A percentile compares a stretch with the other conserved stretches of the same genome.
These are phyloP conservation scores for Rattus norvegicus DNA, from an alignment of 2,113 vertebrate species.

Conservation along the genomic window DNA sequence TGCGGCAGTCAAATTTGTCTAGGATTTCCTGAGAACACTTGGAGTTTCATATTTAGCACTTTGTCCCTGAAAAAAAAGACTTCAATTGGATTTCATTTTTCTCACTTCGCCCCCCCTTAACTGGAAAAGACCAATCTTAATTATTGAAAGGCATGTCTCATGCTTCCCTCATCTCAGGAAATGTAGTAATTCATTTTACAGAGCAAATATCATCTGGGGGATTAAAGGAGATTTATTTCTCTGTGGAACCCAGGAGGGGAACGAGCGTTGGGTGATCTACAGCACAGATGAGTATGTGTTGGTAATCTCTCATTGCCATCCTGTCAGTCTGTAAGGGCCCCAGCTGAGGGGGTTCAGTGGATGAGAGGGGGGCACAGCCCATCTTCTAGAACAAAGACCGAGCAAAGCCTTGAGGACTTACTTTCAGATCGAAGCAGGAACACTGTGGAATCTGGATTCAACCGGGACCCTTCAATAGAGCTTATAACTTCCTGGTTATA, in stretches of 20 bases:
- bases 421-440: not conserved
- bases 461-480: not conserved
- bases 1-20: not conserved
- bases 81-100: constrained; percentile 11
- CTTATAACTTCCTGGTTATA: not conserved
- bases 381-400: not conserved
- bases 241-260: constrained; percentile 7
- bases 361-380: not conserved
- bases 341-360: not conserved
- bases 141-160: constrained; percentile 40
- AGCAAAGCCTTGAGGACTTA: not conserved
- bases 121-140: constrained; percentile 18
- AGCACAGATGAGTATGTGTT: not conserved
- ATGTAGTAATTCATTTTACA: constrained; percentile 52
- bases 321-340: not conserved
- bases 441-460: not conserved
- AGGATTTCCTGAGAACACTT: constrained; percentile 15
- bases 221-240: constrained; percentile 46
- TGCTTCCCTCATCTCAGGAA: not conserved
- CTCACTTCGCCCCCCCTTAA: not conserved
- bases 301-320: not conserved
- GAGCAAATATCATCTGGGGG: not conserved
- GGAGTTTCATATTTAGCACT: constrained; percentile 5
- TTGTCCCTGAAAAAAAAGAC: not conserved
- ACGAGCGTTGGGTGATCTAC: not conserved